A percentile compares a stretch with the other conserved stretches of the same genome.
phyloP scores from a whole-genome alignment of 2,888 invertebrate genomes.

The Drosophila prostipennis region DNA sequence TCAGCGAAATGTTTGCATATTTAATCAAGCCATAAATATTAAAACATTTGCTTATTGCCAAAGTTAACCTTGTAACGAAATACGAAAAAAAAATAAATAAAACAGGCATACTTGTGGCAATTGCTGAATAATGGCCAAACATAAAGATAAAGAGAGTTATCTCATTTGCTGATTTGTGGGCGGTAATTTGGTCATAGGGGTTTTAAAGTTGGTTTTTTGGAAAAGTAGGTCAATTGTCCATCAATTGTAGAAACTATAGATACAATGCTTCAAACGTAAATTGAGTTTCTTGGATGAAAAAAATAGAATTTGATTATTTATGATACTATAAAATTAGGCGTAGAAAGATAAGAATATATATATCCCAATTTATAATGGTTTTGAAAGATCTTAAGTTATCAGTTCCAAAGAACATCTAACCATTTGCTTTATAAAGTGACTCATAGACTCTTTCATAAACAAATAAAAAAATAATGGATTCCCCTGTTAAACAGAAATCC shows the following conservation, averaged over 20 bases:
- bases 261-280: background rate
- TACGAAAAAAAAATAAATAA: too few relatives aligned
- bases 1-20: constrained; percentile 57
- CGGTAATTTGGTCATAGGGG: constrained; percentile 24
- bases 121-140: constrained; percentile 33
- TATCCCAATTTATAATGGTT: too few relatives aligned
- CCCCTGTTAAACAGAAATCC: constrained; percentile 9
- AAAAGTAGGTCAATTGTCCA: constrained; percentile 42
- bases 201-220: constrained; percentile 9
- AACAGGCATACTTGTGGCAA: constrained; percentile 26
- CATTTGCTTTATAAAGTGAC: constrained; percentile 2
- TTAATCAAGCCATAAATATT: constrained; percentile 62
- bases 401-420: background rate
- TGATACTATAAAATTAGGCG: too few relatives aligned
- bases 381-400: background rate
- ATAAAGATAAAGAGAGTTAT: constrained; percentile 36
- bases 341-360: background rate
- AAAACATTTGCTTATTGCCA: constrained; percentile 27
- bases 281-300: background rate
- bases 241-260: background rate
- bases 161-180: constrained; percentile 33
- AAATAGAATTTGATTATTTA: background rate
- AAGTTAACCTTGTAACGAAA: constrained; percentile 57
- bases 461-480: constrained; percentile 1
- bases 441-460: background rate